A percentile compares a stretch with the other conserved stretches of the same genome.
phyloP scores from a whole-genome alignment of 2,113 vertebrate species.

The Neogobius melanostomus region DNA sequence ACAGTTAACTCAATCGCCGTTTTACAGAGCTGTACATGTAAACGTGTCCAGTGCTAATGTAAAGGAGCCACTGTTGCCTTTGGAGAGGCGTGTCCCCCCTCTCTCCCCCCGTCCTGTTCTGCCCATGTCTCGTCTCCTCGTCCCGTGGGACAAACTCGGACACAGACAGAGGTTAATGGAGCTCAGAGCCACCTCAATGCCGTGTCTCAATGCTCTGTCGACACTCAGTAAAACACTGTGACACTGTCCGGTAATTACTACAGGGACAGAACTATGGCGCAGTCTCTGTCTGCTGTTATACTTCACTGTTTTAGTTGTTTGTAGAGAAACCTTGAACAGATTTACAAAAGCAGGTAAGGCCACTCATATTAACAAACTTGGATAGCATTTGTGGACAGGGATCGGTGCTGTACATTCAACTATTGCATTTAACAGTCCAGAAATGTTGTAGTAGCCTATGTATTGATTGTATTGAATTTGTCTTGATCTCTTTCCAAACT shows the following conservation, averaged over 20 bases:
- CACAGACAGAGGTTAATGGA: conserved; percentile 59
- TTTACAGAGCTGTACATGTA: too few relatives aligned
- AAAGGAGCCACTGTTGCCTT: not conserved
- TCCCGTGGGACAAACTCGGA: conserved; percentile 36
- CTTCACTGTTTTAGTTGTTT: not conserved
- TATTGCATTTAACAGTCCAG: too few relatives aligned
- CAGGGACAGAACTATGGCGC: not conserved
- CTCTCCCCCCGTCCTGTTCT: conserved; percentile 18
- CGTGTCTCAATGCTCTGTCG: conserved; percentile 8
- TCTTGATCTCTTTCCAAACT: too few relatives aligned
- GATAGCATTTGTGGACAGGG: too few relatives aligned
- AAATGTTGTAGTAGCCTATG: too few relatives aligned
- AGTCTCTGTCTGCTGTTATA: not conserved
- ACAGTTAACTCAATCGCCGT: too few relatives aligned
- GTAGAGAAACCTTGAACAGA: too few relatives aligned
- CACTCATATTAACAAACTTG: too few relatives aligned
- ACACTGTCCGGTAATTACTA: not conserved
- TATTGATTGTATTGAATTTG: too few relatives aligned
- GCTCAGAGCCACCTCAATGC: conserved; percentile 22
- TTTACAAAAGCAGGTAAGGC: too few relatives aligned
- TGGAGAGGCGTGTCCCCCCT: not conserved
- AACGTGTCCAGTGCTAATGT: not conserved
- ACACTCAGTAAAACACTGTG: conserved; percentile 12
- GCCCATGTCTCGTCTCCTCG: conserved; percentile 18
- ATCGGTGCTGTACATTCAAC: too few relatives aligned